These are phyloP conservation scores for Nesoenas mayeri DNA, from an alignment of 2,113 vertebrate species.

Conservation along the genomic window DNA sequence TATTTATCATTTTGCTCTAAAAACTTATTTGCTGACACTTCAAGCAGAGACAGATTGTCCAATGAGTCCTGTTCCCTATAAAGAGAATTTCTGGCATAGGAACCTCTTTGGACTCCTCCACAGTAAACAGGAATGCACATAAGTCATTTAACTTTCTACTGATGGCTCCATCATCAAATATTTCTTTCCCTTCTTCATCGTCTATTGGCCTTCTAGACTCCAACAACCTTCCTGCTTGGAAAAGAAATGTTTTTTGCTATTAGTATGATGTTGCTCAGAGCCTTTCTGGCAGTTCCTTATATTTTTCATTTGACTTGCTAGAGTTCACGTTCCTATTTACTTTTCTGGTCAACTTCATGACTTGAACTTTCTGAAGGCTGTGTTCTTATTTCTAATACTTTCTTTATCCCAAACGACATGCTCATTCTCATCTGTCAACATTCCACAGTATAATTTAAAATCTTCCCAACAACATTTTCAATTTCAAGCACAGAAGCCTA, in stretches of 20 bases:
- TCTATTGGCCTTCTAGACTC: not conserved
- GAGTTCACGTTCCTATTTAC: not conserved
- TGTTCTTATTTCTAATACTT: slow-evolving; percentile 30
- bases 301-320: slow-evolving; percentile 21
- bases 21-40: slow-evolving; percentile 9
- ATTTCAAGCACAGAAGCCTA: not conserved
- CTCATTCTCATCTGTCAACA: slow-evolving; percentile 55
- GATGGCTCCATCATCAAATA: not conserved
- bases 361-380: slow-evolving; percentile 36
- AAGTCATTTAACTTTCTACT: not conserved
- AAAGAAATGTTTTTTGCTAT: not conserved
- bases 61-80: not conserved
- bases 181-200: not conserved
- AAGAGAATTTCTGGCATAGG: not conserved
- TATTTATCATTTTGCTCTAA: slow-evolving; percentile 13
- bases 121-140: not conserved
- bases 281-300: not conserved
- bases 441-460: slow-evolving; percentile 45
- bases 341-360: slow-evolving; percentile 18
- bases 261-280: not conserved
- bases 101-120: not conserved
- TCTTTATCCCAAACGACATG: slow-evolving; percentile 20
- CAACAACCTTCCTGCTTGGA: not conserved
- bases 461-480: slow-evolving; percentile 20
- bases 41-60: slow-evolving; percentile 2